These are phyloP conservation scores for Esox lucius DNA, from an alignment of 2,797 vertebrate genomes.

Conservation along the genomic window DNA sequence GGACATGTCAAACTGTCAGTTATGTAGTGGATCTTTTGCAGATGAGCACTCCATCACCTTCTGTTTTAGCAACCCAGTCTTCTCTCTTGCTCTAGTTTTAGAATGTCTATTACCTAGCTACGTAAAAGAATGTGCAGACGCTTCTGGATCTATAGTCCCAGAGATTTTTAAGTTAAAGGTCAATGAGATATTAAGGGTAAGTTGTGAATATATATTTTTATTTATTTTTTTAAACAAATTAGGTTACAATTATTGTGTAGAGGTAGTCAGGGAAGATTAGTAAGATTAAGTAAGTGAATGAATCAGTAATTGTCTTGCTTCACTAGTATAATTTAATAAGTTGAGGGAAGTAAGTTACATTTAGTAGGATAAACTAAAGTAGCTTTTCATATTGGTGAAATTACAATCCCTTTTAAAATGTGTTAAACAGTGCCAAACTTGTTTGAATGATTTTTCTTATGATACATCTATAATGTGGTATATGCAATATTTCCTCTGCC, in stretches of 20 bases:
- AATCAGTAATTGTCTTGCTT: not conserved
- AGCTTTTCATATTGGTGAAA: conserved; percentile 19
- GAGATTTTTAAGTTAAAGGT: too few relatives aligned
- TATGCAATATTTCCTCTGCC: conserved; percentile 21
- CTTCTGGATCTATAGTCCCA: too few relatives aligned
- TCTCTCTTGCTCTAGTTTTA: too few relatives aligned
- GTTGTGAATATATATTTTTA: not conserved
- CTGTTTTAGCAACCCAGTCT: too few relatives aligned
- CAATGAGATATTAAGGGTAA: not conserved
- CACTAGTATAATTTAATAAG: not conserved
- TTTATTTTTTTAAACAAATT: not conserved
- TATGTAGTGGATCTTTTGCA: too few relatives aligned
- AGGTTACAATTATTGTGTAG: not conserved
- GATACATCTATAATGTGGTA: conserved; percentile 13
- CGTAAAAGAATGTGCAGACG: too few relatives aligned
- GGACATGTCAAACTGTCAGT: too few relatives aligned
- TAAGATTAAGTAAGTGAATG: not conserved
- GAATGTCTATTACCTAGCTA: too few relatives aligned
- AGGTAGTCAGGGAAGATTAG: not conserved
- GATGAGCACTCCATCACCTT: too few relatives aligned
- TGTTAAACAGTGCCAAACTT: conserved; percentile 3
- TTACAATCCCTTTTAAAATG: not conserved
- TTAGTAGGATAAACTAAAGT: not conserved
- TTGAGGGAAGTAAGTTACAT: not conserved
- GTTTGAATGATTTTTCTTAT: not conserved